These are phyloP conservation scores for Pangasianodon gigas DNA, from an alignment of 2,113 vertebrate genomes.

Conservation along the genomic window DNA sequence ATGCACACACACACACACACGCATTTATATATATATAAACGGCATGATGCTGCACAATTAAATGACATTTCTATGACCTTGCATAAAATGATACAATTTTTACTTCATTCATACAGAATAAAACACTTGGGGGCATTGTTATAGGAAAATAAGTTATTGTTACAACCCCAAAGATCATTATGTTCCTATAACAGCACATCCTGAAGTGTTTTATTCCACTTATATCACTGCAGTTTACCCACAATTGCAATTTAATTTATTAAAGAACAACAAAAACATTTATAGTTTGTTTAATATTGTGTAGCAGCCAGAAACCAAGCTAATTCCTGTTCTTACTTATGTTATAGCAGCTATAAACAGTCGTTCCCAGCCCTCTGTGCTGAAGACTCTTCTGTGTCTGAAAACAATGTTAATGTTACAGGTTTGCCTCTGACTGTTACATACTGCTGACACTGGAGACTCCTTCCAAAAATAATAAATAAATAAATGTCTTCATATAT, in stretches of 20 bases:
- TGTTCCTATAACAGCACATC: neutral
- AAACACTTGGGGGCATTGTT: neutral
- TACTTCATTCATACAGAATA: neutral
- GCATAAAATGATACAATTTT: neutral
- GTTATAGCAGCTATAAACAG: neutral
- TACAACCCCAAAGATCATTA: neutral
- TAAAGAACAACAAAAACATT: neutral
- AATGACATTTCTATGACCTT: neutral
- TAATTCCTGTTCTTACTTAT: neutral
- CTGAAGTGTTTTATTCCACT: neutral
- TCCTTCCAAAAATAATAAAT: neutral
- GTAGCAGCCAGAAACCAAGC: too few species aligned
- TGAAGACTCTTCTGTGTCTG: too few species aligned
- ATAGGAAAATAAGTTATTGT: neutral
- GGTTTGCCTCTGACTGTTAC: too few species aligned
- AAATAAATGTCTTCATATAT: too few species aligned
- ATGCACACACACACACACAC: constrained; percentile 2
- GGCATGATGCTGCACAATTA: neutral
- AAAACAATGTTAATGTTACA: too few species aligned
- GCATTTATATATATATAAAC: neutral
- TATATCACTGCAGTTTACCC: neutral
- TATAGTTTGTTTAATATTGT: too few species aligned
- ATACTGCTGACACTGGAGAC: too few species aligned
- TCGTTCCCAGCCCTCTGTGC: neutral
- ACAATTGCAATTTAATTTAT: neutral